These are phyloP conservation scores for Aleiodes leptofemur DNA, from an alignment of 2,888 invertebrate genomes.

Conservation along the genomic window DNA sequence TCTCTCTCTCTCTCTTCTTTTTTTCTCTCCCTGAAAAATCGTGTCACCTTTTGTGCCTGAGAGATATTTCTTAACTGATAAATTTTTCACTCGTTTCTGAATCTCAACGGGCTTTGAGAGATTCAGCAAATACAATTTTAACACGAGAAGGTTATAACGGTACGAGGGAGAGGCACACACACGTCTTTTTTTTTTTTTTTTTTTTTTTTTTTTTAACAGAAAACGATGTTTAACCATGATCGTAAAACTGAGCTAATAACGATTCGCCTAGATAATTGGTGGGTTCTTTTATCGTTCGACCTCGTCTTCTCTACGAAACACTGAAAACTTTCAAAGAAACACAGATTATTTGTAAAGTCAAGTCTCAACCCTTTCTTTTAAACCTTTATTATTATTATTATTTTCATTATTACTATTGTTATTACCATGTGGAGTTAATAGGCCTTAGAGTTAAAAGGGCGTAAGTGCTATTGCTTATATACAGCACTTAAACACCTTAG, in stretches of 20 bases:
- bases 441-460: too few relatives aligned
- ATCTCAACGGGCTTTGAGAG: too few relatives aligned
- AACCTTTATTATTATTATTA: not conserved
- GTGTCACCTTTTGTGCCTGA: slow-evolving; percentile 20
- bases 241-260: slow-evolving; percentile 49
- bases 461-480: too few relatives aligned
- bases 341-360: slow-evolving; percentile 4
- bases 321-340: slow-evolving; percentile 9
- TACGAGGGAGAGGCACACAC: slow-evolving; percentile 35
- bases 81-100: slow-evolving; percentile 16
- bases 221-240: slow-evolving; percentile 43
- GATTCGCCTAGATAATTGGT: slow-evolving; percentile 43
- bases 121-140: slow-evolving; percentile 33
- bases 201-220: slow-evolving; percentile 1
- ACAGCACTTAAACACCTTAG: too few relatives aligned
- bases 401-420: not conserved
- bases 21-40: slow-evolving; percentile 3
- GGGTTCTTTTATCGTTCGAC: slow-evolving; percentile 44
- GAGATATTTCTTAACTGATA: too few relatives aligned
- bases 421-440: too few relatives aligned
- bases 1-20: too few relatives aligned
- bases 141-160: slow-evolving; percentile 38
- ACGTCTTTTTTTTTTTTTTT: too few relatives aligned
- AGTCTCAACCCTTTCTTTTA: not conserved
- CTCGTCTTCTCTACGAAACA: slow-evolving; percentile 43